A percentile compares a stretch with the other conserved stretches of the same genome.
phyloP scores from a whole-genome alignment of 2,797 vertebrate genomes.

The Brotula barbata region DNA sequence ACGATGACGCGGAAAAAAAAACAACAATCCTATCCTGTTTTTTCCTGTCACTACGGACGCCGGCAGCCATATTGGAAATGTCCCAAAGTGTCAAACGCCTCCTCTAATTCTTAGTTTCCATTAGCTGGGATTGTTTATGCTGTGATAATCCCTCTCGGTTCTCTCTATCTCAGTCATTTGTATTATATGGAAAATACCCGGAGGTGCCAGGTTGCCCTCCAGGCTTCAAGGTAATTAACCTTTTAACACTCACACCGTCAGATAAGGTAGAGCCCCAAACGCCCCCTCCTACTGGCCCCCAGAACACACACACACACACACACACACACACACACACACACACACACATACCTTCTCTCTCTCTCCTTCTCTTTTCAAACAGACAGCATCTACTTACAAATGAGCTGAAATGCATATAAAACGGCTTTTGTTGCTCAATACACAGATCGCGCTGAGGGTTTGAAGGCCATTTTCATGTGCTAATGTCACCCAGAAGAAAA shows the following conservation, averaged over 20 bases:
- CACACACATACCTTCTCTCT: neutral
- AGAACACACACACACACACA: neutral
- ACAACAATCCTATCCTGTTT: no score
- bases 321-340: neutral
- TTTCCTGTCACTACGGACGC: no score
- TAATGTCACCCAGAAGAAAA: slow-evolving; percentile 45
- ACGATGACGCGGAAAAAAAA: no score
- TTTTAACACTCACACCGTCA: slow-evolving; percentile 60
- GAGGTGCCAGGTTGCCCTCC: slow-evolving; percentile 69
- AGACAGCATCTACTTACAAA: slow-evolving; percentile 58
- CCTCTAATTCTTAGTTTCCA: slow-evolving; percentile 10
- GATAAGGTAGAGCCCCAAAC: slow-evolving; percentile 53
- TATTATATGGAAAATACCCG: slow-evolving; percentile 76
- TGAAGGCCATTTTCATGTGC: slow-evolving; percentile 59
- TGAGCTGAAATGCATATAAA: slow-evolving; percentile 32
- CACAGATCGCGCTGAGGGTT: slow-evolving; percentile 47
- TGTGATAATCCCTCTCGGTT: slow-evolving; percentile 60
- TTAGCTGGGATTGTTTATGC: slow-evolving; percentile 42
- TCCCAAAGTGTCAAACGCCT: no score
- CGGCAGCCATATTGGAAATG: no score
- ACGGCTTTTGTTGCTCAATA: slow-evolving; percentile 65
- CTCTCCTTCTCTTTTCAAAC: slow-evolving; percentile 12
- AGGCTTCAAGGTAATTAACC: slow-evolving; percentile 72
- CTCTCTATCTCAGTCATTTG: slow-evolving; percentile 60
- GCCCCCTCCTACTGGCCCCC: no score